Conservation (phyloP, 1,140 invertebrate species). For the Drosophila tropicalis region DNA sequence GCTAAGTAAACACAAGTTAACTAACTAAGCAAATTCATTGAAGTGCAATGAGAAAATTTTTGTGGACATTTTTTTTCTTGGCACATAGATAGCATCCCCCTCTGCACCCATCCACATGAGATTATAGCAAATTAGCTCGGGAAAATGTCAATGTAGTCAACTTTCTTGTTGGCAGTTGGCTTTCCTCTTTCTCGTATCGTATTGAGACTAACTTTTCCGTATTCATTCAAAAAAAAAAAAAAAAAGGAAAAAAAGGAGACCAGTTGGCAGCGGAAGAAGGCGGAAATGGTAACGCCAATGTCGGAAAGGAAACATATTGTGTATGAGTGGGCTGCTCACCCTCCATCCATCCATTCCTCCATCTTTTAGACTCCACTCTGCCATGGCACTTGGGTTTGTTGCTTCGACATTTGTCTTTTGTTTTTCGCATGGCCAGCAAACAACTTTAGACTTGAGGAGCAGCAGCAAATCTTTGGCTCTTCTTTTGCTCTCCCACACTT, state of each 20-base stretch:
- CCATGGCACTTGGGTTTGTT: slow-evolving; percentile 13
- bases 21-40: slow-evolving; percentile 6
- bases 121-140: not conserved
- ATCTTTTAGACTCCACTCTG: not conserved
- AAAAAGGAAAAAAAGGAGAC: too few species aligned
- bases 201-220: slow-evolving; percentile 11
- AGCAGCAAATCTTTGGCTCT: slow-evolving; percentile 28
- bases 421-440: slow-evolving; percentile 52
- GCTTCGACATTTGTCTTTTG: slow-evolving; percentile 59
- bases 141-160: not conserved
- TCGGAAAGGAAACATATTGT: slow-evolving; percentile 56
- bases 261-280: slow-evolving; percentile 19
- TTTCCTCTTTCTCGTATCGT: not conserved
- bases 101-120: not conserved
- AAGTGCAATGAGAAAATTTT: not conserved
- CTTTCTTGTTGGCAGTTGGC: too few species aligned
- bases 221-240: not conserved
- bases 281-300: slow-evolving; percentile 50
- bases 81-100: too few species aligned
- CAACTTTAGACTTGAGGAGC: slow-evolving; percentile 43
- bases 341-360: not conserved
- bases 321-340: not conserved
- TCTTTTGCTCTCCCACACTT: not conserved
- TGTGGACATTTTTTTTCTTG: not conserved
- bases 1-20: not conserved